Percentiles rank a stretch among this genome's conserved stretches.
phyloP scores from a whole-genome alignment of 1,140 invertebrate species.

The Eueides isabella region DNA sequence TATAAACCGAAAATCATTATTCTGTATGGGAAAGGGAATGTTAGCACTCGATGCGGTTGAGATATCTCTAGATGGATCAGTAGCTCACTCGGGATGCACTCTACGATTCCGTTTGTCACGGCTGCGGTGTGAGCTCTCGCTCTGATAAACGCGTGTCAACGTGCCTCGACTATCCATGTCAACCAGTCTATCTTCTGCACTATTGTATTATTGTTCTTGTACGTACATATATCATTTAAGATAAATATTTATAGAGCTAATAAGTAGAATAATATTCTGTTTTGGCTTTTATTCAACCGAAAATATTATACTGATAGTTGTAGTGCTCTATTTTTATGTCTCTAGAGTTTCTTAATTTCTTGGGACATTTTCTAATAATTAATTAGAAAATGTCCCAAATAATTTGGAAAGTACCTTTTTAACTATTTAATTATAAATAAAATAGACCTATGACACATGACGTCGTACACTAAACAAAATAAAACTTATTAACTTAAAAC shows the following conservation, averaged over 20 bases:
- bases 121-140: slow-evolving; percentile 68
- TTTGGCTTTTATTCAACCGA: too few species aligned
- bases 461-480: too few species aligned
- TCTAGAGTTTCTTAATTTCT: too few species aligned
- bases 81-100: slow-evolving; percentile 76
- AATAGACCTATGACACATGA: too few species aligned
- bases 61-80: slow-evolving; percentile 79
- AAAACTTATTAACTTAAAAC: too few species aligned
- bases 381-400: too few species aligned
- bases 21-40: slow-evolving; percentile 70
- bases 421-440: too few species aligned
- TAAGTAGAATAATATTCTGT: too few species aligned
- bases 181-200: slow-evolving; percentile 51
- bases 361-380: too few species aligned
- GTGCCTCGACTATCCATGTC: slow-evolving; percentile 64
- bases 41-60: slow-evolving; percentile 74
- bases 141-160: slow-evolving; percentile 78
- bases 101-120: slow-evolving; percentile 79
- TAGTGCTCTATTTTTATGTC: too few species aligned
- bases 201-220: neutral
- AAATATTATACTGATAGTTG: too few species aligned
- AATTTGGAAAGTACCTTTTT: too few species aligned
- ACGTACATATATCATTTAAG: neutral
- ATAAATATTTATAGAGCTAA: slow-evolving; percentile 45
- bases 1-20: slow-evolving; percentile 38